phyloP scores from a whole-genome alignment of 2,888 invertebrate genomes.

The Tipula helvola region DNA sequence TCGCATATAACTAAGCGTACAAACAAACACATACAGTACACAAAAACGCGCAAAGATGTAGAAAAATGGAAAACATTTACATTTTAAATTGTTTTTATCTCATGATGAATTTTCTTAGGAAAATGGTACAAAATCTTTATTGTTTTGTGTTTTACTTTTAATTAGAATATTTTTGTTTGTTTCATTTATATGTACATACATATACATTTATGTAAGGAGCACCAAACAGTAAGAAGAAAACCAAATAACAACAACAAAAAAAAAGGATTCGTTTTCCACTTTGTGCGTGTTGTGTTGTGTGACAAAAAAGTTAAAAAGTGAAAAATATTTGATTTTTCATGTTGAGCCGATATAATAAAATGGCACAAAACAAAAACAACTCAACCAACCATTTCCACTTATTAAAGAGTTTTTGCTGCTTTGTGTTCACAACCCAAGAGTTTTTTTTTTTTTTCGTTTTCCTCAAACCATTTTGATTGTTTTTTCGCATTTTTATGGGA shows the following conservation, averaged over 20 bases:
- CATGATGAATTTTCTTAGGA: not conserved
- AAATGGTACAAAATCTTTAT: not conserved
- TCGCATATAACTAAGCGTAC: not conserved
- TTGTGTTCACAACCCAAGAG: not conserved
- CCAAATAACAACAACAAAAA: not conserved
- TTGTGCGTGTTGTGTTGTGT: not conserved
- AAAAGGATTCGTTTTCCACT: not conserved
- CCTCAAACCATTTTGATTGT: not conserved
- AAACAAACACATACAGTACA: not conserved
- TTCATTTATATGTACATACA: not conserved
- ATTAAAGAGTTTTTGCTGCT: not conserved
- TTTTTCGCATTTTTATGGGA: not conserved
- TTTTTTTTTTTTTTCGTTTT: not conserved
- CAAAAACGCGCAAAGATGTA: not conserved
- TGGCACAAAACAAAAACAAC: not conserved
- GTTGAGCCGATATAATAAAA: not conserved
- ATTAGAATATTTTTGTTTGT: not conserved
- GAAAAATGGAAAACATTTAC: not conserved
- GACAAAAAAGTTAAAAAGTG: not conserved
- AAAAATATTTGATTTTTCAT: not conserved
- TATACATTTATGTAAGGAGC: not conserved
- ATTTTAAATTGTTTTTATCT: not conserved
- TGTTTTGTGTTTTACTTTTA: not conserved
- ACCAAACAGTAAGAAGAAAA: not conserved
- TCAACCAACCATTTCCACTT: not conserved